Conservation (phyloP, 92 coral and sea anemone species). For the Pocillopora meandrina region DNA sequence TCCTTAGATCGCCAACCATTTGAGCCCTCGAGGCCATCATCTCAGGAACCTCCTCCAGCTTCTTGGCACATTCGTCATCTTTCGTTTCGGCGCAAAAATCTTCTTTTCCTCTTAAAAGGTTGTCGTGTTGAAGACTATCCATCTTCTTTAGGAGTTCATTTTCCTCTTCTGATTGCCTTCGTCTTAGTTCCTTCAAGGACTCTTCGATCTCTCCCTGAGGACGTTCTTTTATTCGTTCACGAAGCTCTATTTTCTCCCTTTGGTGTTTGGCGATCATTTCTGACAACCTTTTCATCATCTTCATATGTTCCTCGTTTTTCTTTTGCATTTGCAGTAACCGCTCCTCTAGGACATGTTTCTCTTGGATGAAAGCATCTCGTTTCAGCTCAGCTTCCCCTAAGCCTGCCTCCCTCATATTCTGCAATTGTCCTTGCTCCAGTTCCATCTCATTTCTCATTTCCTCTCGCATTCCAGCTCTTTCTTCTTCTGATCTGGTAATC, state of each 20-base stretch:
- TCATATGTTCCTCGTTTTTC: constrained; percentile 8
- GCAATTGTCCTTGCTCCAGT: constrained; percentile 40
- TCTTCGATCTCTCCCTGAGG: constrained; percentile 1
- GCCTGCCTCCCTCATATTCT: constrained; percentile 52
- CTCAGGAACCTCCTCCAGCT: constrained; percentile 10
- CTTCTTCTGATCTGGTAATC: no score
- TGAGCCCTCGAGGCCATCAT: not conserved
- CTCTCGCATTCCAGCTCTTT: constrained; percentile 17
- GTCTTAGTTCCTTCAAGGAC: not conserved
- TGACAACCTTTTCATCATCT: not conserved
- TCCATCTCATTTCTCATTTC: constrained; percentile 31
- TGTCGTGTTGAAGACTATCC: not conserved
- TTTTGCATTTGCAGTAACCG: constrained; percentile 1
- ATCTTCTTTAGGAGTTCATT: not conserved
- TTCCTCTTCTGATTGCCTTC: not conserved
- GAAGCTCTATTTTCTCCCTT: not conserved
- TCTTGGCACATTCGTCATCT: not conserved
- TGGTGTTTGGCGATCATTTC: not conserved
- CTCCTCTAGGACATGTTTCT: not conserved
- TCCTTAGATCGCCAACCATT: not conserved
- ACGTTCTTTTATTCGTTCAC: not conserved
- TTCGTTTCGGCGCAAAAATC: not conserved
- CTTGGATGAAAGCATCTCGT: constrained; percentile 14
- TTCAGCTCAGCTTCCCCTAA: constrained; percentile 33
- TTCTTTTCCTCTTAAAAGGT: not conserved